Base-by-base conservation (phyloP, 2,888 invertebrate species). In the Lasius platythorax region DNA sequence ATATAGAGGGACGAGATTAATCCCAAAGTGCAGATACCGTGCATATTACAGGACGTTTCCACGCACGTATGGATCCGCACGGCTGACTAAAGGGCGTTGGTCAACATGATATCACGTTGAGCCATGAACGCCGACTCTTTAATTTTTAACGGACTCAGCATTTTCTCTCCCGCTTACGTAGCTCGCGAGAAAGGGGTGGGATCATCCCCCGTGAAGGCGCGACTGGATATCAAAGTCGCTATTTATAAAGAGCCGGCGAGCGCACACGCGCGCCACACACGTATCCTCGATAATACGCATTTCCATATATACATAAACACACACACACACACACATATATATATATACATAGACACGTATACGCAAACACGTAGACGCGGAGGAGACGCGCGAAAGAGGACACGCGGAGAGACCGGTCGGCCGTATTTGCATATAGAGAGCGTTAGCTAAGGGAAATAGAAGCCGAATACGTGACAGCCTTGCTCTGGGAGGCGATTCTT, bases 341-440 rank as follows among this genome's bases (percentile, higher is more conserved):
- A 43, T 46, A 56, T 33, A 5, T 61, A 81, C 84, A 74, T 66
- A 37, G 5, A 63, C 11, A 15, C 46, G 11, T 63, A 66, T 11
- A 37, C 53, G n/a, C 12, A 28, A 18, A 56, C 40, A 37, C 37
- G 81, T 30, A 46, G n/a, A 33, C 83, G 84, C 73, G 64, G 78
- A 84, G 76, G 82, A 89, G 86, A 85, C 85, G 85, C 89, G 90
- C 87, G 86, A 87, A 87, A 87, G 89, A 89, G 88, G 89, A 89
- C 87, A 89, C 86, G 87, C 83, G 91, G 87, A 88, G 89, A 86
- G 89, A 91, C 91, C 92, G 92, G 88, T 89, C 90, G 91, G 84
- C 79, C 91, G 87, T 93, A 95, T 95, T 95, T 95, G 94, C 95
- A 95, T 95, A 95, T 95, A 95, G 94, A 95, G 94, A 94, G 95